Base-by-base conservation (phyloP, 2,888 invertebrate genomes). In the Caenorhabditis afra region DNA sequence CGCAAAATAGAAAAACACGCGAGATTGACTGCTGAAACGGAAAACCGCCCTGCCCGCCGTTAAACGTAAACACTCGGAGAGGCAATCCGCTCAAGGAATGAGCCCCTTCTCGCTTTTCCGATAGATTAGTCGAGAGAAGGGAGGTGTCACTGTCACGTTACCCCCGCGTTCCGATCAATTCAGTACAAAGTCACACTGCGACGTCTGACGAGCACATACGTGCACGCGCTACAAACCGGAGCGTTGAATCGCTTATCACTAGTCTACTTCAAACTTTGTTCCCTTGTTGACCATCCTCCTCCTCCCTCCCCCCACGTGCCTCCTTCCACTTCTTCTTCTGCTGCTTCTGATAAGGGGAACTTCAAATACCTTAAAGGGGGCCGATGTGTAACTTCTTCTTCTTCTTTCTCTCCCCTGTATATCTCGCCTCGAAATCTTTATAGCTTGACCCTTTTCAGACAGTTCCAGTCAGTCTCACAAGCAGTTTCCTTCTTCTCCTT, bases 191-290 rank as follows among this genome's bases (percentile, higher is more conserved):
- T n/a, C n/a, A n/a, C n/a, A n/a, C n/a, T n/a, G n/a, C n/a, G n/a
- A n/a, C n/a, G n/a, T n/a, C n/a, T n/a, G n/a, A n/a, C n/a, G n/a
- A n/a, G n/a, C n/a, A n/a, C n/a, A n/a, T n/a, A n/a, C n/a, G n/a
- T n/a, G n/a, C n/a, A n/a, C n/a, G n/a, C n/a, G n/a, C n/a, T n/a
- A n/a, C n/a, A n/a, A n/a, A n/a, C n/a, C n/a, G n/a, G n/a, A n/a
- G n/a, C n/a, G n/a, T n/a, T n/a, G n/a, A n/a, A 64, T 4, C 41
- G 45, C n/a, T 41, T 50, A 22, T 37, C 22, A 65, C 11, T 20
- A 66, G 29, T 58, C 67, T 68, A 58, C 39, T 62, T 62, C 50
- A 62, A 62, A 68, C 67, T 68, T 68, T 68, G 67, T 68, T 59
- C 67, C 67, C 20, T 39, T 58, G 67, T 67, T 58, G 67, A 57